Evolutionary conservation across 2,888 invertebrate species (phyloP), one percentile per base, ranked within the genome.

Genomic region (Rhaphigaster nebulosa): DNA sequence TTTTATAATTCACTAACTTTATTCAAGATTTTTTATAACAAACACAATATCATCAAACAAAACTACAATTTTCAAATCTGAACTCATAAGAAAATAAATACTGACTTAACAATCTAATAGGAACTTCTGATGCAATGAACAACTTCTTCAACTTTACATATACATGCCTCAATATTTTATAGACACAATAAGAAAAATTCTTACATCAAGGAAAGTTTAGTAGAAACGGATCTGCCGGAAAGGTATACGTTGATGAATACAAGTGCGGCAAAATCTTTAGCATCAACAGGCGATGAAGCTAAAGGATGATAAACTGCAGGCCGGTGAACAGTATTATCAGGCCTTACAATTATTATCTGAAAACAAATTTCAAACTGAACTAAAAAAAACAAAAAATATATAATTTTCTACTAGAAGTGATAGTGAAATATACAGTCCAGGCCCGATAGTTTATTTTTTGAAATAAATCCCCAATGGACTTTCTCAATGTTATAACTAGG

Each of bases 261-360:
- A n/a, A 88, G 60, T 2, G 88, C 88, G 13, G 88, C 88, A 41
- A 88, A 60, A 60, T 88, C 60, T 60, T 88, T 88, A 56, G 88
- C 88, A 60, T 88, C 88, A 4, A 60, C 12, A 26, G 88, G 88
- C 4, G 88, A 34, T 20, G n/a, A 88, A 41, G 88, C 88, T 41
- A n/a, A 60, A 60, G 88, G 88, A 60, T 88, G 88, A 13, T 60
- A 88, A 18, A 88, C 38, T n/a, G 88, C 29, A 41, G 88, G 88
- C 26, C 60, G 60, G 18, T 88, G 41, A 56, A 88, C 65, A 15
- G 65, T 88, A 38, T 60, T 88, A n/a, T 88, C 88, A 23, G 26
- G 41, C 41, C 60, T 88, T 13, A 88, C 65, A n/a, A 88, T 88
- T 3, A 88, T 56, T 1, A 88, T n/a, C 88, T 88, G 65, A 15